These are phyloP conservation scores for Otocyon megalotis DNA, from an alignment of 2,113 vertebrate species.

Conservation along the genomic window DNA sequence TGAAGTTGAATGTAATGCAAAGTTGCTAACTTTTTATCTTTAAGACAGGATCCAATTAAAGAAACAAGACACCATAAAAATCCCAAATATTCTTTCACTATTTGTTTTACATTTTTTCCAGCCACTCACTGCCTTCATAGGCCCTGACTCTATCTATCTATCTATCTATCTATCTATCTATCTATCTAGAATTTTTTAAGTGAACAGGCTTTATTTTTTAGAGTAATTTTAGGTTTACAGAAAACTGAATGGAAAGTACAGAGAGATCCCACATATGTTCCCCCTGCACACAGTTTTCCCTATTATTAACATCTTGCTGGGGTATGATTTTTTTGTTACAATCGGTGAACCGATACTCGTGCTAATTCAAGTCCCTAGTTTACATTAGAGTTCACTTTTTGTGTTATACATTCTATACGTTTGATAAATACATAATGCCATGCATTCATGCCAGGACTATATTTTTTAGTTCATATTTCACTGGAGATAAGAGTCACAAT, in stretches of 20 bases:
- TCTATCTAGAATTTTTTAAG: background rate
- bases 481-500: background rate
- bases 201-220: constrained; percentile 32
- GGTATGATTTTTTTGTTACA: background rate
- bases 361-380: background rate
- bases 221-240: constrained; percentile 41
- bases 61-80: background rate
- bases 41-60: constrained; percentile 10
- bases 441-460: background rate
- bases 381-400: background rate
- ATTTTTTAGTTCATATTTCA: background rate
- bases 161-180: background rate
- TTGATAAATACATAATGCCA: background rate
- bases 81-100: background rate
- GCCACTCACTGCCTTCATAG: background rate
- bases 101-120: background rate
- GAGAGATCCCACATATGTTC: background rate
- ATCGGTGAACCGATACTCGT: background rate
- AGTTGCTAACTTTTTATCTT: constrained; percentile 17
- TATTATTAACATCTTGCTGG: background rate
- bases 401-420: background rate
- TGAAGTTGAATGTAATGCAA: background rate
- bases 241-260: background rate
- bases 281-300: background rate
- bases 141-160: background rate